Percentiles rank a stretch among this genome's conserved stretches.
These are phyloP conservation scores for Enteromius unitaeniatus DNA, from an alignment of 2,797 vertebrate species.

Conservation along the genomic window DNA sequence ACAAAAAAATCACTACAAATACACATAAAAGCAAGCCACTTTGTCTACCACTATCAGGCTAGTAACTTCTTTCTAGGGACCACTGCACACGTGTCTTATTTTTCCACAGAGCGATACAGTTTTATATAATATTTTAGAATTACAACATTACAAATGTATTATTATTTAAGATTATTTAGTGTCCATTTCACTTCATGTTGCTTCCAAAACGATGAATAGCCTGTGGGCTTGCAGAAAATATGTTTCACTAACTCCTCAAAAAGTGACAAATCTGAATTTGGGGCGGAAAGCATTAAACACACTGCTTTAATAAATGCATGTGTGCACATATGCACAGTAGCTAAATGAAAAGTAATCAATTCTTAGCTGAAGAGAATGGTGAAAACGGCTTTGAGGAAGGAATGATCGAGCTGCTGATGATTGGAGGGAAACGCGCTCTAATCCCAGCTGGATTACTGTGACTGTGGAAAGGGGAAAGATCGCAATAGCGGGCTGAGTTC, in stretches of 20 bases:
- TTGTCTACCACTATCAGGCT: background rate
- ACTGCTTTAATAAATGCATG: background rate
- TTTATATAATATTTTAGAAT: background rate
- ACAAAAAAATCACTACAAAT: too few relatives aligned
- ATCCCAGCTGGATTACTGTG: conserved; percentile 58
- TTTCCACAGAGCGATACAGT: background rate
- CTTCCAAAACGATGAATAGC: background rate
- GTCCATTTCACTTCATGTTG: background rate
- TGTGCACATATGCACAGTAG: background rate
- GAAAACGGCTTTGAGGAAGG: background rate
- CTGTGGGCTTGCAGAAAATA: background rate
- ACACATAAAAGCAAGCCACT: background rate
- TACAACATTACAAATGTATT: background rate
- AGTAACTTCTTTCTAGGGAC: background rate
- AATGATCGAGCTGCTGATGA: conserved; percentile 49
- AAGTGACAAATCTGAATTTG: background rate
- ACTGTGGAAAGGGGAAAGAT: conserved; percentile 47
- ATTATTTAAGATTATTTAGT: background rate
- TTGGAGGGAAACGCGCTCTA: conserved; percentile 54
- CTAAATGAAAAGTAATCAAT: background rate
- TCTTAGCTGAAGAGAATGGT: background rate
- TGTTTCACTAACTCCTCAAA: background rate
- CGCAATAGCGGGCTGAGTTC: conserved; percentile 27
- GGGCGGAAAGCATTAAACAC: background rate
- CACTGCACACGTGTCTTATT: background rate